Evolutionary conservation across 2,113 vertebrate genomes (phyloP).

Genomic region (Antechinus flavipes): DNA sequence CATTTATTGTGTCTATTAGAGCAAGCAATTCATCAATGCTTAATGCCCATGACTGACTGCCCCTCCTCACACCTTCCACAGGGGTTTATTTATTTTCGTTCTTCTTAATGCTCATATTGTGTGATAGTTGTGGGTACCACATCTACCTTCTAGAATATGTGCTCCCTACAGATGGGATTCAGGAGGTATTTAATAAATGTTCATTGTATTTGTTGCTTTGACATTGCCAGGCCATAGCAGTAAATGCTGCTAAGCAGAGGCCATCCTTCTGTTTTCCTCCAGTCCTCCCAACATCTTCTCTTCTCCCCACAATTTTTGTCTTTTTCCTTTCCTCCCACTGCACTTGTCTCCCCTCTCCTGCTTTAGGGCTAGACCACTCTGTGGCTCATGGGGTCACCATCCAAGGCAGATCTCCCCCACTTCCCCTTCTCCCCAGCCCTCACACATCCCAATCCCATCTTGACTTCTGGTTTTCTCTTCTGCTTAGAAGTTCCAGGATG

Average conservation of each 20-base stretch:
- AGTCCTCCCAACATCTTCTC: conserved; percentile 17
- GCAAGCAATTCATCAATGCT: not conserved
- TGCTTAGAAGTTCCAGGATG: conserved; percentile 67
- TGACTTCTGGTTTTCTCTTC: not conserved
- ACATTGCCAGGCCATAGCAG: not conserved
- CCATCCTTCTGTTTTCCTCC: conserved; percentile 17
- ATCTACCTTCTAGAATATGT: not conserved
- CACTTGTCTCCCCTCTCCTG: conserved; percentile 12
- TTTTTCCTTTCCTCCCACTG: not conserved
- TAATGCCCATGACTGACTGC: not conserved
- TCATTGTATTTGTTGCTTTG: not conserved
- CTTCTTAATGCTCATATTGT: not conserved
- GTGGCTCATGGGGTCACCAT: not conserved
- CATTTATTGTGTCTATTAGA: not conserved
- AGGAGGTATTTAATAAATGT: not conserved
- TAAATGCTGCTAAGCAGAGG: conserved; percentile 21
- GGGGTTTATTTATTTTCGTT: not conserved
- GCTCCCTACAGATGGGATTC: not conserved
- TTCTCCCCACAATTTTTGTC: conserved; percentile 15
- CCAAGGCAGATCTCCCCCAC: no score
- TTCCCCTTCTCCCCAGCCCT: not conserved
- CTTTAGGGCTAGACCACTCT: not conserved
- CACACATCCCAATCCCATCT: accelerated
- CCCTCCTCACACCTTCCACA: not conserved
- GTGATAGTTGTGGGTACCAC: not conserved